A percentile compares a stretch with the other conserved stretches of the same genome.
phyloP scores from a whole-genome alignment of 2,113 vertebrate species.

The Protomyctophum bolini region DNA sequence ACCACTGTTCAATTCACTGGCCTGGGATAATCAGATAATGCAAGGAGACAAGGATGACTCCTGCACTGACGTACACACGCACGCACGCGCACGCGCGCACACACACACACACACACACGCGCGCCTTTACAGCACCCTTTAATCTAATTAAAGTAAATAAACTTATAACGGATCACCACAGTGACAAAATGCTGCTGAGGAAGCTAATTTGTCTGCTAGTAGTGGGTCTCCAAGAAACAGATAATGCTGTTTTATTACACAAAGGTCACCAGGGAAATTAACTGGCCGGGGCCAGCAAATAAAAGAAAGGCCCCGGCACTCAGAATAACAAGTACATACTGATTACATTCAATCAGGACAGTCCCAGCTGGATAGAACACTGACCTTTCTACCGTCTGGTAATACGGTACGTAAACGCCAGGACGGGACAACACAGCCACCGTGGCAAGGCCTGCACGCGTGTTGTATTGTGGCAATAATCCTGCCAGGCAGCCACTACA shows the following conservation, averaged over 20 bases:
- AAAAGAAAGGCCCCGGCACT: constrained; percentile 79
- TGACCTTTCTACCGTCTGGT: constrained; percentile 84
- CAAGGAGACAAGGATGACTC: constrained; percentile 69
- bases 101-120: too few species aligned
- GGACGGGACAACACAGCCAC: constrained; percentile 43
- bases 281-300: constrained; percentile 88
- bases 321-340: constrained; percentile 85
- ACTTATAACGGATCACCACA: constrained; percentile 88
- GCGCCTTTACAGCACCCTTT: constrained; percentile 75
- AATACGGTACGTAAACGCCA: constrained; percentile 76
- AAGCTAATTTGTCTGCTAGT: constrained; percentile 87
- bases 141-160: constrained; percentile 91
- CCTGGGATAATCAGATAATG: constrained; percentile 71
- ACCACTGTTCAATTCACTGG: constrained; percentile 58
- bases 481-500: constrained; percentile 58
- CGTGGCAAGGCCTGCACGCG: constrained; percentile 10
- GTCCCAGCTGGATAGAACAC: constrained; percentile 77
- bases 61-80: constrained; percentile 13
- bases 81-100: too few species aligned
- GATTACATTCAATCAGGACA: constrained; percentile 85
- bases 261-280: constrained; percentile 97
- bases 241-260: constrained; percentile 90
- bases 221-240: constrained; percentile 83
- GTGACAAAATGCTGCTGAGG: constrained; percentile 83
- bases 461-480: constrained; percentile 77